phyloP scores from a whole-genome alignment of 1,140 invertebrate species.

The Saccostrea echinata region DNA sequence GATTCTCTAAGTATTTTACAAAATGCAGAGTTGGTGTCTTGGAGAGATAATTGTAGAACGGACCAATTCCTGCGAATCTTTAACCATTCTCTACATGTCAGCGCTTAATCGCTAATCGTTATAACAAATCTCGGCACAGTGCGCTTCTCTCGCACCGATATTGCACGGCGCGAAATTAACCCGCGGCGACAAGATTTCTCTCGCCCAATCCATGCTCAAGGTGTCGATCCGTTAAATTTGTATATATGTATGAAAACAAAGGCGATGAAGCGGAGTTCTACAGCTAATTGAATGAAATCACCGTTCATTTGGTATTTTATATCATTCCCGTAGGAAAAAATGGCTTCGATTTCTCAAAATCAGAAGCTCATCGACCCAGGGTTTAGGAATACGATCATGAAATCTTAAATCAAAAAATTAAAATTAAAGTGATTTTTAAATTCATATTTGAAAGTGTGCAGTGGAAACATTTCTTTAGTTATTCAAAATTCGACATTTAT shows the following conservation, averaged over 20 bases:
- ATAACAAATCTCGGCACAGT: neutral
- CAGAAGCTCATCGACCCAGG: too few relatives aligned
- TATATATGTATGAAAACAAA: neutral
- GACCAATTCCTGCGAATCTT: neutral
- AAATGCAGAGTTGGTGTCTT: neutral
- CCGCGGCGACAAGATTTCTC: conserved; percentile 8
- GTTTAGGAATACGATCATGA: too few relatives aligned
- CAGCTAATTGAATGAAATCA: neutral
- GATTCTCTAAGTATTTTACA: conserved; percentile 4
- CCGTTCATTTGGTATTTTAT: neutral
- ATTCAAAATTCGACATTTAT: too few relatives aligned
- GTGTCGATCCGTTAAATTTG: neutral
- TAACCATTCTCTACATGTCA: neutral
- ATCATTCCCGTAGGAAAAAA: too few relatives aligned
- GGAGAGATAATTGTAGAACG: conserved; percentile 10
- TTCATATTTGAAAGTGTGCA: too few relatives aligned
- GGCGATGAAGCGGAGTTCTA: neutral
- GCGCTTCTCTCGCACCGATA: neutral
- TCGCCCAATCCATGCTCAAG: neutral
- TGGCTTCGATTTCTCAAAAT: too few relatives aligned
- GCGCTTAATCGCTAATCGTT: conserved; percentile 19
- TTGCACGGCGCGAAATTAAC: neutral
- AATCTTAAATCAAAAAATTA: too few relatives aligned
- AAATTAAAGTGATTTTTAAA: too few relatives aligned
- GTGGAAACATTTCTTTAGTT: too few relatives aligned